Conservation (phyloP, 2,797 vertebrate genomes). For the Argentina silus region DNA sequence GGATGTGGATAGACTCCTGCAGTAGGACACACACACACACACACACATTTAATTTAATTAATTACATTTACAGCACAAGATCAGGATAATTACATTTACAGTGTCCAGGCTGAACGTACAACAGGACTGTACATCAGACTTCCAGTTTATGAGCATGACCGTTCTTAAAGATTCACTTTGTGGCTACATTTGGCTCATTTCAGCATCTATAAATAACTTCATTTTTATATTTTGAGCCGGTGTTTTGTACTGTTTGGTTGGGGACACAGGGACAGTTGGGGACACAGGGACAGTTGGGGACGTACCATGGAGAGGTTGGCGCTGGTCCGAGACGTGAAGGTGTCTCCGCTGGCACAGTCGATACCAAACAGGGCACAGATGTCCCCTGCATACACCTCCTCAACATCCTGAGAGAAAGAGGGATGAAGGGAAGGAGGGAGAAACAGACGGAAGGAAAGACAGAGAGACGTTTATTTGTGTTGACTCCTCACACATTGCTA, state of each 20-base stretch:
- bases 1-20: constrained; percentile 96
- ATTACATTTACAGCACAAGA: background rate
- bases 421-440: background rate
- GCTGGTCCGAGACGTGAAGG: constrained; percentile 84
- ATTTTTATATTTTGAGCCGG: no score
- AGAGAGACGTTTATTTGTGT: background rate
- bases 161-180: no score
- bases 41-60: constrained; percentile 1
- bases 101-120: no score
- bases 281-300: background rate
- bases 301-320: constrained; percentile 91
- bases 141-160: no score
- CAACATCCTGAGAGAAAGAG: constrained; percentile 83
- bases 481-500: no score
- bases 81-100: background rate
- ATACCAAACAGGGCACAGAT: constrained; percentile 97
- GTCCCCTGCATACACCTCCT: constrained; percentile 90
- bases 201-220: no score
- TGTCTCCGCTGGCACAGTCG: constrained; percentile 97
- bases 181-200: no score
- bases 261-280: background rate
- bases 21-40: constrained; percentile 18
- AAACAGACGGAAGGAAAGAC: background rate
- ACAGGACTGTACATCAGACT: no score
- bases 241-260: no score